Evolutionary conservation across 2,113 vertebrate species (phyloP), one percentile per base, ranked within the genome.

Genomic region (Pagrus major): DNA sequence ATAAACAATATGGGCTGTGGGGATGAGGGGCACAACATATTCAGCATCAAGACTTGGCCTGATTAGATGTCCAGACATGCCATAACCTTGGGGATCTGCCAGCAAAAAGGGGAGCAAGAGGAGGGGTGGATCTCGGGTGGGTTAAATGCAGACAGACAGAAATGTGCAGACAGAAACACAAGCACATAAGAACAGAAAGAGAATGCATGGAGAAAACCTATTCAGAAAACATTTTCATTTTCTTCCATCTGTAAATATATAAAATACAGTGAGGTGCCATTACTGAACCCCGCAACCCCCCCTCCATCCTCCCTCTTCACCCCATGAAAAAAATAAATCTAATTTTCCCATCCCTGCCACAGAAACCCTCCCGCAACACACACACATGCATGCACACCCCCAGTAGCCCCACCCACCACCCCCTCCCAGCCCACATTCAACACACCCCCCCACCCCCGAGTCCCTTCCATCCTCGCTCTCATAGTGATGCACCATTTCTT

Each of bases 321-420:
- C 80, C 86, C 78, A 92, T 92, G 89, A 92, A 93, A 94, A 90
- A 94, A 94, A 92, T 84, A 94, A 93, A 95, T 94, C 92, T 92
- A 92, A 95, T 95, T 94, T 95, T 94, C 88, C 89, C 93, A 94
- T 93, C 92, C 91, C 92, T 81, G 81, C 89, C 88, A 93, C 87
- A 89, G 85, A 92, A 89, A 75, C 63, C 84, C 85, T 90, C 80
- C 81, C 73, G 83, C 88, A 78, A 49, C 60, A 72, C 64, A 64
- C 63, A 60, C 54, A 69, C 80, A 56, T 44, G 33, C 44, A 70
- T 2, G 1, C 64, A 70, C 80, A 39, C 71, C 1, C 68, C 31
- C 41, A 44, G 37, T 73, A 75, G 78, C 84, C 83, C 88, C 87
- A 83, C 87, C 80, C 80, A 84, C 84, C 71, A 77, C 64, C 27